A percentile compares a stretch with the other conserved stretches of the same genome.
These are phyloP conservation scores for Hippocampus barbouri DNA, from an alignment of 2,113 vertebrate genomes.

Conservation along the genomic window DNA sequence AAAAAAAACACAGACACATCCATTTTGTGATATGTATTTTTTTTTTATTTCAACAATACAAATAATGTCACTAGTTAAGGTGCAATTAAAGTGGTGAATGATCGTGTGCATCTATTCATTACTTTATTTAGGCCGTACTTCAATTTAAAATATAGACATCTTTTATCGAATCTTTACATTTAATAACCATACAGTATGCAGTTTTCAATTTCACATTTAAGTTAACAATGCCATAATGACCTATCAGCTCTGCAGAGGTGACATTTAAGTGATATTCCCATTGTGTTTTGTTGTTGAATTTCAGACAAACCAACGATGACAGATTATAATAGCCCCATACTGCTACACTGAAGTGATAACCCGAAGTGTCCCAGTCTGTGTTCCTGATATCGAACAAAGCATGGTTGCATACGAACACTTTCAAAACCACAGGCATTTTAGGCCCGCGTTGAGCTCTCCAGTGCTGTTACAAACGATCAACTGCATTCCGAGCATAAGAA, in stretches of 20 bases:
- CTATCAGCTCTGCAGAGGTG: conserved; percentile 11
- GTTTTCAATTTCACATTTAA: not conserved
- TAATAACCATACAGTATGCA: not conserved
- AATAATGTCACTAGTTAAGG: too few relatives aligned
- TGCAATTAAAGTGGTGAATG: not conserved
- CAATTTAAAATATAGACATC: not conserved
- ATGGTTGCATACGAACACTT: not conserved
- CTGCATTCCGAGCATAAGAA: not conserved
- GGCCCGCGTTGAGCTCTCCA: not conserved
- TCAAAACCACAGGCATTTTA: not conserved
- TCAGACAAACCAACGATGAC: not conserved
- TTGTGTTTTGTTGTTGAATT: not conserved
- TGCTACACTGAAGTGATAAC: not conserved
- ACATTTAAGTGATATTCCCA: conserved; percentile 33
- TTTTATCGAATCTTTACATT: not conserved
- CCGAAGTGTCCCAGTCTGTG: not conserved
- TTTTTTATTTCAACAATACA: not conserved
- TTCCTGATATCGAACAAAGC: not conserved
- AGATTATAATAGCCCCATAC: not conserved
- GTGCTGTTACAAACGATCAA: not conserved
- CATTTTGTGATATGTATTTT: not conserved
- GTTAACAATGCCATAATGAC: conserved; percentile 22
- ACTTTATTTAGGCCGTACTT: not conserved
- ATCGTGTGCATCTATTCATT: not conserved
- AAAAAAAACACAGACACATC: not conserved